Base-by-base conservation (phyloP, 2,797 vertebrate genomes). In the Sitta carolinensis region DNA sequence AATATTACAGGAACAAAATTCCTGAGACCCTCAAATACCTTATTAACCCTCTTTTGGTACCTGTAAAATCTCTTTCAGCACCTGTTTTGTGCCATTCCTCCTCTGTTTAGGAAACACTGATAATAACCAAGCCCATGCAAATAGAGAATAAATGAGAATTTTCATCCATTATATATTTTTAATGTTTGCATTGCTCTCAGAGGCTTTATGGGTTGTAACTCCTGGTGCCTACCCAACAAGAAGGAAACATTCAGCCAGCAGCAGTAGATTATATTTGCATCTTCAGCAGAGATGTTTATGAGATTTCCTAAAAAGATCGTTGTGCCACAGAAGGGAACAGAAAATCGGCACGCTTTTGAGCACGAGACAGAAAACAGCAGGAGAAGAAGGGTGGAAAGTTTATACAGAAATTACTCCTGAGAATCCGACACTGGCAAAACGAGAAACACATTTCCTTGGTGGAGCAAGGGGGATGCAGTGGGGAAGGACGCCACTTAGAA, bases 321-420 rank as follows among this genome's bases (percentile, higher is more conserved):
- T 84, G 75, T 43, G n/a, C 54, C 38, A 6, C 17, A 51, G 83
- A 68, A 80, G 43, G 62, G 83, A 89, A 63, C 29, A 43, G 68
- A 89, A 77, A 87, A 87, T 12, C 5, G 77, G 64, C 54, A 13
- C 54, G 6, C 51, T 83, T 90, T 66, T 87, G 87, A 93, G 86
- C 77, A 62, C 26, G 23, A 78, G 92, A 84, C 77, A 89, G 86
- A 95, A 91, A 96, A 79, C 94, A 94, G 88, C 86, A 69, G 93
- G 90, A 83, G 79, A 13, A 87, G 81, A 38, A 74, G 79, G 89
- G 83, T 77, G 80, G 94, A 81, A 94, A 95, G 87, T 90, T 96
- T 95, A 89, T 12, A 25, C 29, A 90, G 84, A 96, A 89, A 93
- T 95, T 11, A 69, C 54, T 92, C 78, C 88, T 78, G 94, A 87